Evolutionary conservation across 1,140 invertebrate species (phyloP).

Genomic region (Caenorhabditis elegans): DNA sequence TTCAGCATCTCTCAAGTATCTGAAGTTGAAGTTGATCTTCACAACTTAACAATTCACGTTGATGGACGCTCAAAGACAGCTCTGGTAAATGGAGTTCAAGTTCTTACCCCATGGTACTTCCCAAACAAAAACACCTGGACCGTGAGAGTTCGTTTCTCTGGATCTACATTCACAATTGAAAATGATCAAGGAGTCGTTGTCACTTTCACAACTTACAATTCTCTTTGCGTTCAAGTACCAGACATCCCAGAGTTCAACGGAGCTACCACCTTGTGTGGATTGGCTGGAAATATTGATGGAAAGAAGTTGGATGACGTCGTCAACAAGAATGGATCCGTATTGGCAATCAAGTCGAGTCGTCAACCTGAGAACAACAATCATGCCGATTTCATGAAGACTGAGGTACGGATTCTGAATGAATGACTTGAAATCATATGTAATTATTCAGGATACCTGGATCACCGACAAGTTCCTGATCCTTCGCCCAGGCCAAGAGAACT

Average conservation of each 20-base stretch:
- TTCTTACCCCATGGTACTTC: conserved; percentile 13
- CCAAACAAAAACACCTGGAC: neutral
- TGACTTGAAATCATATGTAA: neutral
- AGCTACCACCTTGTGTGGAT: conserved; percentile 42
- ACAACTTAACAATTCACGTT: conserved; percentile 38
- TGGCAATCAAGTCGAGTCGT: neutral
- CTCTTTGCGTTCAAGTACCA: conserved; percentile 39
- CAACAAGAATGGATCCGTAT: neutral
- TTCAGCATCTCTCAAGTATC: conserved; percentile 38
- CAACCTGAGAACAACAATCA: neutral
- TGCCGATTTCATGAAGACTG: neutral
- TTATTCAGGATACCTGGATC: conserved; percentile 46
- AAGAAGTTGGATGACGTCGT: conserved; percentile 43
- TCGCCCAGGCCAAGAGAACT: conserved; percentile 21
- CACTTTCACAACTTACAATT: neutral
- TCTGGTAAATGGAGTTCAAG: conserved; percentile 22
- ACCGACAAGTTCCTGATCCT: conserved; percentile 40
- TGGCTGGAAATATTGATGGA: conserved; percentile 51
- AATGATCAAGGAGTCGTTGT: conserved; percentile 23
- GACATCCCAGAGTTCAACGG: conserved; percentile 48
- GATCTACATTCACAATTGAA: neutral
- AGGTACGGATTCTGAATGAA: neutral
- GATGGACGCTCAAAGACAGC: neutral
- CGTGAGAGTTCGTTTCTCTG: neutral
- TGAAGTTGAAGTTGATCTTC: conserved; percentile 42